phyloP scores from a whole-genome alignment of 2,113 vertebrate species.

The Setophaga kirtlandii region DNA sequence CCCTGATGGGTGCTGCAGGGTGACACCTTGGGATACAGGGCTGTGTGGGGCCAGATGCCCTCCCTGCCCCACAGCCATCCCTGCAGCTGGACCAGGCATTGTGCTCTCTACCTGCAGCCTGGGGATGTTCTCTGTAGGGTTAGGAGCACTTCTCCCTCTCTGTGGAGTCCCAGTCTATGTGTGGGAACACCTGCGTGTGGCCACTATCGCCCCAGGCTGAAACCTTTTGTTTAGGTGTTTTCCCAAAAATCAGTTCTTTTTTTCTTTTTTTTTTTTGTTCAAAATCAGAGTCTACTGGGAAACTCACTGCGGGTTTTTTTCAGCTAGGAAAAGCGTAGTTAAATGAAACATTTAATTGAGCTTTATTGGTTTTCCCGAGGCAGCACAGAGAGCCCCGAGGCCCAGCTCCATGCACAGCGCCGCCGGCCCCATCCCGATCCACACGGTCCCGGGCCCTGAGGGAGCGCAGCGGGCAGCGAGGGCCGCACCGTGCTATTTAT shows the following conservation, averaged over 20 bases:
- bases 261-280: not conserved
- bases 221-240: not conserved
- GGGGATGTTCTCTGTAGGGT: not conserved
- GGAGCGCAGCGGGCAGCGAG: not conserved
- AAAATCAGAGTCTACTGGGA: not conserved
- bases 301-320: not conserved
- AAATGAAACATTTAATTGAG: not conserved
- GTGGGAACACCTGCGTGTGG: accelerated
- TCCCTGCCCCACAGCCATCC: not conserved
- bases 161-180: accelerated
- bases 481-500: not conserved
- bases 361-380: not conserved
- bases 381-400: accelerated
- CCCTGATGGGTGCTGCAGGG: not conserved
- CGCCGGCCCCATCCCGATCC: not conserved
- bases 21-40: not conserved
- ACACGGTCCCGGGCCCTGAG: not conserved
- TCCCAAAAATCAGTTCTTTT: not conserved
- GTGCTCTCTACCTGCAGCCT: accelerated
- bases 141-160: not conserved
- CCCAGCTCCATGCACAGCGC: accelerated
- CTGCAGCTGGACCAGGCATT: not conserved
- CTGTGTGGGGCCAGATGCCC: not conserved
- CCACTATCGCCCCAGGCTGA: not conserved
- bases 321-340: not conserved